Percentiles rank a stretch among this genome's conserved stretches.
Evolutionary conservation across 2,797 vertebrate genomes (phyloP).

Genomic region (Mus caroli): DNA sequence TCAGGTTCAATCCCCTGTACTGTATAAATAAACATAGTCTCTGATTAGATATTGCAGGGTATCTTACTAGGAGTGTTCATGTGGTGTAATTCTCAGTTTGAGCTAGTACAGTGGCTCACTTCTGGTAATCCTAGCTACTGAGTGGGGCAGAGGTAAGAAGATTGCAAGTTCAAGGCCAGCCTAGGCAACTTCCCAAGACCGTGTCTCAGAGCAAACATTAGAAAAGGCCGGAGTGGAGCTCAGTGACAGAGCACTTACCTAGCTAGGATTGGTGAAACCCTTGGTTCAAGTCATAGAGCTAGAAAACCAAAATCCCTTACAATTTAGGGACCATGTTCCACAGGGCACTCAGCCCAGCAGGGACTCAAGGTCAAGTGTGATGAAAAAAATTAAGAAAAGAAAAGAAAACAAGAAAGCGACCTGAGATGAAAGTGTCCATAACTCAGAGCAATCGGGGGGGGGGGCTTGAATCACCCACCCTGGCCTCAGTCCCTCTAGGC

Average conservation of each 20-base stretch:
- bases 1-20: background rate
- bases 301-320: background rate
- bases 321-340: background rate
- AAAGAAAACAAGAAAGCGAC: background rate
- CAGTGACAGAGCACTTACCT: background rate
- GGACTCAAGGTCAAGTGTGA: background rate
- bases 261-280: background rate
- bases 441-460: background rate
- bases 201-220: background rate
- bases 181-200: background rate
- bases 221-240: background rate
- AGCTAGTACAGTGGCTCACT: too few species aligned
- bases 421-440: background rate
- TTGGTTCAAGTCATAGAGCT: background rate
- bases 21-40: background rate
- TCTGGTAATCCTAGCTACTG: background rate
- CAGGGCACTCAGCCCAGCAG: background rate
- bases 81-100: background rate
- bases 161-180: background rate
- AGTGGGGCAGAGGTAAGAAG: background rate
- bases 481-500: background rate
- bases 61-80: background rate
- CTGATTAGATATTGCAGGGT: background rate
- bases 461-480: background rate
- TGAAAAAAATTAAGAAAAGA: background rate